A percentile compares a stretch with the other conserved stretches of the same genome.
Conservation (phyloP, 2,113 vertebrate species). For the Corythoichthys intestinalis region DNA sequence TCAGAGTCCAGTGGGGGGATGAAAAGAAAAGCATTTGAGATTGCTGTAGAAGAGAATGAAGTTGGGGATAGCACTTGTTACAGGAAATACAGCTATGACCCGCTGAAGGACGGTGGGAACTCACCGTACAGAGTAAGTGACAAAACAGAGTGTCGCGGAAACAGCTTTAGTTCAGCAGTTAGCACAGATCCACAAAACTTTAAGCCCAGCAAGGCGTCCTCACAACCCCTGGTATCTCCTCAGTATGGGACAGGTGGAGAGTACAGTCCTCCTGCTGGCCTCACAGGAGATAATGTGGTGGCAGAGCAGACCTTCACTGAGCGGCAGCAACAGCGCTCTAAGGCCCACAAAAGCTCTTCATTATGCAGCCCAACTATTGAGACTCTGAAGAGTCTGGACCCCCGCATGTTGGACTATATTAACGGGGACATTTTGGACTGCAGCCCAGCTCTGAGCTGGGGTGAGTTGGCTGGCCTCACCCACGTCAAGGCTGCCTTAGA, state of each 20-base stretch:
- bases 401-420: slow-evolving; percentile 80
- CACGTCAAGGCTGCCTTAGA: slow-evolving; percentile 86
- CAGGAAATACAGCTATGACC: slow-evolving; percentile 86
- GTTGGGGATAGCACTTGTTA: slow-evolving; percentile 75
- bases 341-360: slow-evolving; percentile 59
- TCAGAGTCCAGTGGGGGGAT: slow-evolving; percentile 74
- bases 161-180: slow-evolving; percentile 70
- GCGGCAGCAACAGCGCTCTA: slow-evolving; percentile 50
- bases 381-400: slow-evolving; percentile 77
- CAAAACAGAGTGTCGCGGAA: slow-evolving; percentile 80
- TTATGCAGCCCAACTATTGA: slow-evolving; percentile 69
- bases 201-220: slow-evolving; percentile 77
- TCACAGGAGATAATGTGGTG: slow-evolving; percentile 74
- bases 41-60: slow-evolving; percentile 74
- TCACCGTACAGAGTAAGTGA: slow-evolving; percentile 78
- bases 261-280: slow-evolving; percentile 76
- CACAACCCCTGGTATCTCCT: slow-evolving; percentile 79
- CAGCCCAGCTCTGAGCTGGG: slow-evolving; percentile 84
- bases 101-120: slow-evolving; percentile 75
- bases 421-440: slow-evolving; percentile 85
- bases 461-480: slow-evolving; percentile 83
- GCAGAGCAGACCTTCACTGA: slow-evolving; percentile 66
- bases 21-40: slow-evolving; percentile 89
- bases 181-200: slow-evolving; percentile 73
- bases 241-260: slow-evolving; percentile 74